A percentile compares a stretch with the other conserved stretches of the same genome.
Conservation (phyloP, 2,113 vertebrate genomes). For the Cygnus atratus region DNA sequence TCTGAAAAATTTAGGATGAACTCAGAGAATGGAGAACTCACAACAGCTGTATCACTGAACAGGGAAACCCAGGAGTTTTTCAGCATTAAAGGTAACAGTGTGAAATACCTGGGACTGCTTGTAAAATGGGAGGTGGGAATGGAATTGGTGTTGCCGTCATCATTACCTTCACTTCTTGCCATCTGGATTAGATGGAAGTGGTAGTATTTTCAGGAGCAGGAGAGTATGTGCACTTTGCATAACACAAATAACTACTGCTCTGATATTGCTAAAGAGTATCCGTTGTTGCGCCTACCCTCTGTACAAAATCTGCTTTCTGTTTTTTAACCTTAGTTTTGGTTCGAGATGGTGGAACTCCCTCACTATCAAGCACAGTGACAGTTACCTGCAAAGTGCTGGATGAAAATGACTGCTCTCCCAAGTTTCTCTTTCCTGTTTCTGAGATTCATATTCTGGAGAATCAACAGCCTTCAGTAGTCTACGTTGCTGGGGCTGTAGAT, state of each 20-base stretch:
- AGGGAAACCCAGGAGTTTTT: slow-evolving; percentile 83
- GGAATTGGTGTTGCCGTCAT: neutral
- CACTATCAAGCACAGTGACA: slow-evolving; percentile 77
- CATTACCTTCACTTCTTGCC: neutral
- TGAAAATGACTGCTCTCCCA: slow-evolving; percentile 87
- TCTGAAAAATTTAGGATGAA: slow-evolving; percentile 86
- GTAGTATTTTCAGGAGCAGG: neutral
- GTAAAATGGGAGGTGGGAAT: neutral
- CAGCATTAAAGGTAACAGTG: slow-evolving; percentile 83
- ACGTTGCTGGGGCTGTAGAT: slow-evolving; percentile 79
- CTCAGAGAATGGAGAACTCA: slow-evolving; percentile 80
- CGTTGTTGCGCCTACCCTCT: neutral
- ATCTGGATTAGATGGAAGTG: neutral
- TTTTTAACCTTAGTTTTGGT: slow-evolving; percentile 80
- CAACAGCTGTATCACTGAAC: slow-evolving; percentile 82
- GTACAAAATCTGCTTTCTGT: slow-evolving; percentile 7
- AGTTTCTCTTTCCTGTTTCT: slow-evolving; percentile 74
- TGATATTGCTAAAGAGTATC: neutral
- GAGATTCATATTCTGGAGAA: slow-evolving; percentile 87
- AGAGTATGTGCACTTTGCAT: neutral
- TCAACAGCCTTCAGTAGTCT: slow-evolving; percentile 79
- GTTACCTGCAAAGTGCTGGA: slow-evolving; percentile 86
- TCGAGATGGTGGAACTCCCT: slow-evolving; percentile 77
- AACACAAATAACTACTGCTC: neutral
- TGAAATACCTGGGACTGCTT: neutral